Evolutionary conservation across 2,888 invertebrate species (phyloP).

Genomic region (Chrysopilus asiliformis): DNA sequence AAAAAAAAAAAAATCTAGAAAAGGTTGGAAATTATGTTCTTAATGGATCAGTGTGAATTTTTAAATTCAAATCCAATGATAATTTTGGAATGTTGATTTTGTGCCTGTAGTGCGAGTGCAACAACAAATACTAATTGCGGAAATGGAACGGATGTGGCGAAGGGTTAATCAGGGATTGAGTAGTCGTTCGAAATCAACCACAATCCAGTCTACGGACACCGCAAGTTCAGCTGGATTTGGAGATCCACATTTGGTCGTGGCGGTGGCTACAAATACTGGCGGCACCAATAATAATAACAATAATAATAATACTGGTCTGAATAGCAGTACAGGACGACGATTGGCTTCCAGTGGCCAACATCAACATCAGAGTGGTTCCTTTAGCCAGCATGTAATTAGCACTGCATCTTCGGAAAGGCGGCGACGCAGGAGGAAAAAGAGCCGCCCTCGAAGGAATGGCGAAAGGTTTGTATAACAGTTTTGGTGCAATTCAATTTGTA

Average conservation of each 20-base stretch:
- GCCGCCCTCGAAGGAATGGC: slow-evolving; percentile 29
- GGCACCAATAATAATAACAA: background rate
- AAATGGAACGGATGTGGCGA: slow-evolving; percentile 37
- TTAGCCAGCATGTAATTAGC: slow-evolving; percentile 33
- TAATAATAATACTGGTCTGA: slow-evolving; percentile 14
- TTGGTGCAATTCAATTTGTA: too few species aligned
- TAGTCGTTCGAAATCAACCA: slow-evolving; percentile 23
- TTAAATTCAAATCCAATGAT: too few species aligned
- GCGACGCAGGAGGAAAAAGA: slow-evolving; percentile 30
- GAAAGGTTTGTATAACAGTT: slow-evolving; percentile 4
- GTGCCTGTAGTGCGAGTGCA: too few species aligned
- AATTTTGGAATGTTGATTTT: too few species aligned
- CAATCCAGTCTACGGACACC: slow-evolving; percentile 28
- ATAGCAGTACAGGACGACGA: slow-evolving; percentile 32
- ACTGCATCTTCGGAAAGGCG: slow-evolving; percentile 34
- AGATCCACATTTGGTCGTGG: slow-evolving; percentile 27
- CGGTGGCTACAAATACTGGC: slow-evolving; percentile 20
- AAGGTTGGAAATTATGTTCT: too few species aligned
- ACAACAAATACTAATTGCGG: too few species aligned
- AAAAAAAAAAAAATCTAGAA: too few species aligned
- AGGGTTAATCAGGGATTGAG: slow-evolving; percentile 35
- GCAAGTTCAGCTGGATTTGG: slow-evolving; percentile 32
- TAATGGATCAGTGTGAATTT: too few species aligned
- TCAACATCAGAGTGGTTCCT: slow-evolving; percentile 20
- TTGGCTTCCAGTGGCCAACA: slow-evolving; percentile 27